phyloP scores from a whole-genome alignment of 2,888 invertebrate genomes.

The Torymus tubicola region DNA sequence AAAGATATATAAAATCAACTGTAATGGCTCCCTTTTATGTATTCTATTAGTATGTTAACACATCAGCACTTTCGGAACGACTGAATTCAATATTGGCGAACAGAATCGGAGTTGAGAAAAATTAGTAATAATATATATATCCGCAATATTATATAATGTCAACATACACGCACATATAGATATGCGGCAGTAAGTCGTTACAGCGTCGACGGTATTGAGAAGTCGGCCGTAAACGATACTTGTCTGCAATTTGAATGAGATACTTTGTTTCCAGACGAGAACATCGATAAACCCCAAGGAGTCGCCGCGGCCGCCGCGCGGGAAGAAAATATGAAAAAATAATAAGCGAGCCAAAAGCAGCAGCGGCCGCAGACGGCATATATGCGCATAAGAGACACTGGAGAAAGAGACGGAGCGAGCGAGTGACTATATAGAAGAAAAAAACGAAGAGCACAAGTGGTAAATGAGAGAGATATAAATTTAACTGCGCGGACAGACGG shows the following conservation, averaged over 20 bases:
- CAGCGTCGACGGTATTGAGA: slow-evolving; percentile 14
- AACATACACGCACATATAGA: background rate
- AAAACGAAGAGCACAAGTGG: slow-evolving; percentile 37
- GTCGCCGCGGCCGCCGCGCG: too few relatives aligned
- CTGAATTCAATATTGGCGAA: too few relatives aligned
- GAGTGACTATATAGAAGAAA: slow-evolving; percentile 11
- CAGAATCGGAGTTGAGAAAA: background rate
- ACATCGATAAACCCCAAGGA: slow-evolving; percentile 19
- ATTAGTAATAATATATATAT: background rate
- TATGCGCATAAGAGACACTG: slow-evolving; percentile 6
- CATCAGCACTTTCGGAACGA: too few relatives aligned
- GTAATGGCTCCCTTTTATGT: too few relatives aligned
- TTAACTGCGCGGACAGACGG: slow-evolving; percentile 56
- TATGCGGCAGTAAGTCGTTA: background rate
- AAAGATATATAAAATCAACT: too few relatives aligned
- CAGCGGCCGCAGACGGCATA: background rate
- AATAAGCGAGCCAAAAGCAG: background rate
- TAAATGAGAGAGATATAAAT: slow-evolving; percentile 57
- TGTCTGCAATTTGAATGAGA: slow-evolving; percentile 28
- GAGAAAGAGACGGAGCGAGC: background rate
- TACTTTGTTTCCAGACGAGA: slow-evolving; percentile 42
- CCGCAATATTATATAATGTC: background rate
- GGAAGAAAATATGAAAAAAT: slow-evolving; percentile 11
- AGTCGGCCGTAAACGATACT: background rate
- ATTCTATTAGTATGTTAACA: too few relatives aligned